These are phyloP conservation scores for Nomada flava DNA, from an alignment of 2,888 invertebrate species.

Conservation along the genomic window DNA sequence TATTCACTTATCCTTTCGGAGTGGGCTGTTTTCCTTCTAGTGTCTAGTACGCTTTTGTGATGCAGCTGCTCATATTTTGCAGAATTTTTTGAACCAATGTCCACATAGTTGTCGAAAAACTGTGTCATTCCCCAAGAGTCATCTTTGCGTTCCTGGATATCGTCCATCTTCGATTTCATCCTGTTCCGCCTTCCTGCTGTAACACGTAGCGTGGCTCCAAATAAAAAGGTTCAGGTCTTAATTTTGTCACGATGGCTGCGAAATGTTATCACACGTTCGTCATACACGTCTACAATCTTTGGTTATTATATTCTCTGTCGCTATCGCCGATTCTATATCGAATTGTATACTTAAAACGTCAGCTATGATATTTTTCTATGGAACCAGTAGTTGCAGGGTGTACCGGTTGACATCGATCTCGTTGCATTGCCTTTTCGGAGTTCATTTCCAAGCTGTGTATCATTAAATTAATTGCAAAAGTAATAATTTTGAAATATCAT, in stretches of 20 bases:
- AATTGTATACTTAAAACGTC: neutral
- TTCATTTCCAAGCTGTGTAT: neutral
- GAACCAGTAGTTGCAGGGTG: neutral
- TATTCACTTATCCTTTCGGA: constrained; percentile 37
- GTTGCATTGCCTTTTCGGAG: neutral
- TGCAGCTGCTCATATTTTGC: constrained; percentile 77
- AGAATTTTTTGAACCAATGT: constrained; percentile 83
- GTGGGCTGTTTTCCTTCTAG: constrained; percentile 47
- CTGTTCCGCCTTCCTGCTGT: constrained; percentile 81
- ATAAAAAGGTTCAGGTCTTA: constrained; percentile 59
- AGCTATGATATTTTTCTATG: neutral
- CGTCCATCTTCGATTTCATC: constrained; percentile 83
- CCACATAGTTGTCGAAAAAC: constrained; percentile 82
- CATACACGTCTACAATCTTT: neutral
- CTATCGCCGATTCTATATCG: neutral
- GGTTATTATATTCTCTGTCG: neutral
- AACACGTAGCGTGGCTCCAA: constrained; percentile 66
- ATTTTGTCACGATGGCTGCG: constrained; percentile 17
- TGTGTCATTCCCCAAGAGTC: constrained; percentile 81
- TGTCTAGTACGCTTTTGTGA: constrained; percentile 61
- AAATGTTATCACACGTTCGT: constrained; percentile 2
- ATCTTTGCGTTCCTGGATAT: constrained; percentile 83
- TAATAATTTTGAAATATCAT: neutral
- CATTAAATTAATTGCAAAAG: neutral
- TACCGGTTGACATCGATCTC: too few relatives aligned